Conservation (phyloP, 2,888 invertebrate species). For the Syrphus vitripennis region DNA sequence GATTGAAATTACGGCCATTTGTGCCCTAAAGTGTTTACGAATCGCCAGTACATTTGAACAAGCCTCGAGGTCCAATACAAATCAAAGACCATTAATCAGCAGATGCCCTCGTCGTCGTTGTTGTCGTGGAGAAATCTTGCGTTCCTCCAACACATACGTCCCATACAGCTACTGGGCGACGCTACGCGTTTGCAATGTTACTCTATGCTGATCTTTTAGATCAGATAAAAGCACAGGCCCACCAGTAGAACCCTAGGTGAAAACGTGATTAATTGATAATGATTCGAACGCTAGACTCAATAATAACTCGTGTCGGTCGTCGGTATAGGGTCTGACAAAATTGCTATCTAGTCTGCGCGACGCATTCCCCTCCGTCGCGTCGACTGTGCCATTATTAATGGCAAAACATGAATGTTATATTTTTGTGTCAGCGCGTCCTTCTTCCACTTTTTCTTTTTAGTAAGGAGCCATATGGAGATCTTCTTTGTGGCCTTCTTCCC, state of each 20-base stretch:
- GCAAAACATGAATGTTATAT: constrained; percentile 59
- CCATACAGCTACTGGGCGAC: constrained; percentile 60
- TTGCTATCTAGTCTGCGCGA: constrained; percentile 52
- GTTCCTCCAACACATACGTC: too few relatives aligned
- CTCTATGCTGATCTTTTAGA: constrained; percentile 21
- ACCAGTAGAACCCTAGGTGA: constrained; percentile 58
- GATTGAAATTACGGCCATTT: constrained; percentile 58
- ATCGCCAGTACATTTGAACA: constrained; percentile 43
- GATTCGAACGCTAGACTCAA: constrained; percentile 52
- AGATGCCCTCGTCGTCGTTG: constrained; percentile 10
- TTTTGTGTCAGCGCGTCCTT: constrained; percentile 49
- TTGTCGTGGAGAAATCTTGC: constrained; percentile 45
- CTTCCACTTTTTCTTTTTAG: neutral
- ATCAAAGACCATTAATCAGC: constrained; percentile 70
- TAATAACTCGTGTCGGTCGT: constrained; percentile 40
- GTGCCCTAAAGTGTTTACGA: constrained; percentile 68
- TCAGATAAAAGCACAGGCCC: constrained; percentile 37
- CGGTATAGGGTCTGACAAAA: constrained; percentile 53
- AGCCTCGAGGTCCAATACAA: constrained; percentile 56
- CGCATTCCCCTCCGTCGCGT: constrained; percentile 47
- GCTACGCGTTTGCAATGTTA: constrained; percentile 56
- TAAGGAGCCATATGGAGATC: constrained; percentile 52
- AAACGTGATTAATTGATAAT: constrained; percentile 71
- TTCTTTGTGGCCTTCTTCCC: neutral
- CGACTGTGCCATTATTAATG: constrained; percentile 57